Base-by-base conservation (phyloP, 2,797 vertebrate genomes). In the Crenichthys baileyi region DNA sequence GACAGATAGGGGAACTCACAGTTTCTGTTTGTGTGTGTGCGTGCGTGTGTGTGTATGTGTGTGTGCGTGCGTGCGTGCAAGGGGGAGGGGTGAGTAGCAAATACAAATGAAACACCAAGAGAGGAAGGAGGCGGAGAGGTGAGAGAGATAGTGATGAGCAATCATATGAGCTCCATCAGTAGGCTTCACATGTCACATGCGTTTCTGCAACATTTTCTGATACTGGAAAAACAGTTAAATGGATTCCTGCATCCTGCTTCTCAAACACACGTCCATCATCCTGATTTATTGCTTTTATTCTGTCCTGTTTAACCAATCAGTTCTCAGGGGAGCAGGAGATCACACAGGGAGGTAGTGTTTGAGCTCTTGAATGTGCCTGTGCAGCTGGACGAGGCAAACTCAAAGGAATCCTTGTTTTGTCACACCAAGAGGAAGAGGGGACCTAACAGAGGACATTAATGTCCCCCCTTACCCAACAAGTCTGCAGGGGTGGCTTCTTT, bases 1-100 rank as follows among this genome's bases (percentile, higher is more conserved):
- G 91, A 87, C 82, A 93, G 93, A 96, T 96, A 96, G 93, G 93
- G 95, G 94, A 96, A 96, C 95, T 96, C 92, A 90, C 93, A 93
- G 88, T 92, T 91, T 93, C 90, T 91, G 88, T 92, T 83, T 86
- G 87, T 82, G 86, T 75, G 80, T 83, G 80, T 87, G 77, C 85
- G 39, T 75, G 46, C 82, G 76, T 78, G 51, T 72, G 80, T 41
- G 79, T 84, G 82, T 31, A 78, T 85, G 79, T 81, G 81, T 87
- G 75, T 85, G 50, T 76, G 46, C 79, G 76, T 79, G 65, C 76
- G 80, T 41, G 78, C 83, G 82, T 65, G 75, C 41, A 80, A 85
- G 88, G 85, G 88, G 87, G 90, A 87, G 91, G 90, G 89, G 83
- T 89, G 80, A 91, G 85, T 61, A 75, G 80, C 78, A 87, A 90